Evolutionary conservation across 92 coral and sea anemone species (phyloP).

Genomic region (Porites cylindrica): DNA sequence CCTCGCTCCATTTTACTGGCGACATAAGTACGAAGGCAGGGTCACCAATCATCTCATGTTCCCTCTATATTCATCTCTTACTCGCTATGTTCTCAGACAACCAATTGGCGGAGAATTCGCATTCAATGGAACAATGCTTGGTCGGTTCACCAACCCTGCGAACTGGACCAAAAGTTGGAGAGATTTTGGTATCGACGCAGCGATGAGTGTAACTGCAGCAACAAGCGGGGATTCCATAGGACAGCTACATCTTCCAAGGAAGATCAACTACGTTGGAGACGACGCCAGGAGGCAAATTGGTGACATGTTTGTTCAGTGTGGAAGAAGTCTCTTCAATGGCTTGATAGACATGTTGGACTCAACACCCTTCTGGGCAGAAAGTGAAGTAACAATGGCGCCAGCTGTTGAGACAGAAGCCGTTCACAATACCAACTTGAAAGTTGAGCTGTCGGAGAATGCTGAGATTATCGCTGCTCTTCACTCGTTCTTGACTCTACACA

Average conservation of each 20-base stretch:
- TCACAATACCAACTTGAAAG: neutral
- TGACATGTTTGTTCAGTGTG: conserved; percentile 36
- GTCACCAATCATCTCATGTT: neutral
- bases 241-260: conserved; percentile 40
- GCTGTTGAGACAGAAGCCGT: neutral
- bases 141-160: too few species aligned
- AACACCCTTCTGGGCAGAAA: neutral
- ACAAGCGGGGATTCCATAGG: conserved; percentile 27
- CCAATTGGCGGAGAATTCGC: conserved; percentile 69
- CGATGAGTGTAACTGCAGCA: conserved; percentile 48
- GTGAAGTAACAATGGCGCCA: neutral
- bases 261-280: conserved; percentile 43
- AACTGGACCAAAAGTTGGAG: too few species aligned
- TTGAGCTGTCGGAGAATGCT: neutral
- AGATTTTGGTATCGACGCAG: conserved; percentile 45
- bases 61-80: conserved; percentile 42
- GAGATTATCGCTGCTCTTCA: conserved; percentile 10
- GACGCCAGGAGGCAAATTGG: conserved; percentile 46
- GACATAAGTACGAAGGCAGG: conserved; percentile 55
- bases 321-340: conserved; percentile 38
- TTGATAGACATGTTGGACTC: conserved; percentile 23
- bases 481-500: neutral
- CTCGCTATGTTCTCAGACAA: conserved; percentile 55
- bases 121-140: conserved; percentile 17
- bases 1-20: conserved; percentile 42